Percentiles rank a stretch among this genome's conserved stretches.
These are phyloP conservation scores for Dolichoris vasculosae DNA, from an alignment of 1,140 invertebrate species.

Conservation along the genomic window DNA sequence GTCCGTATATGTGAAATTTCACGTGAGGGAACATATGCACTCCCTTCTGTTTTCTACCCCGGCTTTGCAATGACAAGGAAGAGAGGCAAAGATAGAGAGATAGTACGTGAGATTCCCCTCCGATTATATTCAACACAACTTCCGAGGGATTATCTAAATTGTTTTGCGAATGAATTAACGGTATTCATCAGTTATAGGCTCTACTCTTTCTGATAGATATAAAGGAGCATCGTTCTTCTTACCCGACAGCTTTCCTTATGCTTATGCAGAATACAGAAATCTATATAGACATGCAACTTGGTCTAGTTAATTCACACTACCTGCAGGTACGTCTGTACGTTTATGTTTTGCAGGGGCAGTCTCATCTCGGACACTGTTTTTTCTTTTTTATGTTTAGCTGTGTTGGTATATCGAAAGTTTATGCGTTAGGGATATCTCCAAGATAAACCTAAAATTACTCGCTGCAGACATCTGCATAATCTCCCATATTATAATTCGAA, in stretches of 20 bases:
- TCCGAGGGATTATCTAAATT: constrained; percentile 69
- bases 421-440: background rate
- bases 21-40: constrained; percentile 48
- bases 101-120: constrained; percentile 58
- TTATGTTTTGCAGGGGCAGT: too few relatives aligned
- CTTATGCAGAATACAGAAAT: background rate
- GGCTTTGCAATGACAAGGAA: background rate
- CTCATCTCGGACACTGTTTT: background rate
- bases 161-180: constrained; percentile 72
- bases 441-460: constrained; percentile 26
- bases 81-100: background rate
- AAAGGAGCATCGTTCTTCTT: background rate
- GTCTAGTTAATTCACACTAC: background rate
- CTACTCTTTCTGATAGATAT: background rate
- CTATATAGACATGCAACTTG: too few relatives aligned
- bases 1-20: constrained; percentile 40
- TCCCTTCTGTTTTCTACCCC: constrained; percentile 58
- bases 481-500: background rate
- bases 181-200: constrained; percentile 57
- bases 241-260: background rate
- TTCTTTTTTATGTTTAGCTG: background rate
- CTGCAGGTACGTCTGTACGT: background rate
- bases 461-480: constrained; percentile 21
- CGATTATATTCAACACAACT: constrained; percentile 67
- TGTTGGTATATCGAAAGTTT: background rate